Evolutionary conservation across 2,797 vertebrate species (phyloP), one percentile per base, ranked within the genome.

Genomic region (Pelodytes ibericus): DNA sequence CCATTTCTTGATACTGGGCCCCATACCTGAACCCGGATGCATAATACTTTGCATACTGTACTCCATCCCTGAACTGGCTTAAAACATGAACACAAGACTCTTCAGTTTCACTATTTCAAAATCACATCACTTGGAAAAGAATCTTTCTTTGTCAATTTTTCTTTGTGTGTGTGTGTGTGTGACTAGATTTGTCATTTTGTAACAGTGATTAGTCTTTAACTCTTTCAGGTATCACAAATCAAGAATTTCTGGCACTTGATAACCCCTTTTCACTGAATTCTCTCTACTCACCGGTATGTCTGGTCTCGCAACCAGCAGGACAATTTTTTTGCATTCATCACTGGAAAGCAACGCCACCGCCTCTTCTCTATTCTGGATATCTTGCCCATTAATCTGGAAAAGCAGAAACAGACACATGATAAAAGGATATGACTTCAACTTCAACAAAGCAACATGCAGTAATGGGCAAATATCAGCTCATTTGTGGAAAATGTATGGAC

Each of bases 381-480:
- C 96, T 83, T 94, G 94, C 56, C 97, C 96, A 88, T 99, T 98
- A 91, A 99, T 97, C 97, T 99, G 85, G 86, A 80, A 90, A 80
- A 88, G 74, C 90, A 92, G 7, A 53, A 22, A 22, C 6, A 91
- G 81, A 87, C 73, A 90, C 93, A 91, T 87, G 86, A 82, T 89
- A 87, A 80, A 26, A 83, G 82, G 84, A 84, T 86, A 86, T 91
- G 90, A 92, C 85, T 88, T 92, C 89, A 16, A 86, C 87, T 89
- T 90, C 84, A 84, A 89, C 84, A 87, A 71, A 82, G 81, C 83
- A 86, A 85, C 85, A 85, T 82, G 88, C 82, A 87, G 86, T 87
- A 88, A 89, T 87, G 87, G 86, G 84, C 86, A 88, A 89, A 84
- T 88, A 87, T 82, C 85, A 87, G 81, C 88, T 89, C 87, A 88